phyloP scores from a whole-genome alignment of 2,888 invertebrate species.

The Aleiodes testaceus region DNA sequence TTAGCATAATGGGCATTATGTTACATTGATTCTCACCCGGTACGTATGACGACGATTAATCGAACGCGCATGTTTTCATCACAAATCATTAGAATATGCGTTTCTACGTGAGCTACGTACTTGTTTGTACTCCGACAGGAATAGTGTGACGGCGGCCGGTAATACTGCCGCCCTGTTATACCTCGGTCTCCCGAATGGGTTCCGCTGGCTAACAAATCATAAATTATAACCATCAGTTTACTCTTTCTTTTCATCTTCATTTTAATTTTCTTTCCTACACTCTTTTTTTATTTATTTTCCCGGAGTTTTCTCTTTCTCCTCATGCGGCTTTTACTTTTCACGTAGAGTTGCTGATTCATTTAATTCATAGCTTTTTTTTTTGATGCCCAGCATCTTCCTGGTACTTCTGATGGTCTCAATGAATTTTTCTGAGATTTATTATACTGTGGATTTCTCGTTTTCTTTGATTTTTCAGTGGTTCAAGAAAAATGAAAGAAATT shows the following conservation, averaged over 20 bases:
- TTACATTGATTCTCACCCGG: neutral
- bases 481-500: neutral
- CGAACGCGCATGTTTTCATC: constrained; percentile 56
- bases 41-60: constrained; percentile 46
- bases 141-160: constrained; percentile 73
- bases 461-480: constrained; percentile 15
- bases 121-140: constrained; percentile 78
- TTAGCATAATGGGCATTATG: neutral
- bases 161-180: constrained; percentile 79
- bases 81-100: constrained; percentile 70
- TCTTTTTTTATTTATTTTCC: constrained; percentile 45
- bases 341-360: constrained; percentile 37
- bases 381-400: no score
- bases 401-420: no score
- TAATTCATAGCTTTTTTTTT: neutral
- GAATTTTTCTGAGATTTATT: no score
- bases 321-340: constrained; percentile 32
- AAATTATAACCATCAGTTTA: constrained; percentile 69
- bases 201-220: constrained; percentile 81
- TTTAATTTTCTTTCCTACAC: constrained; percentile 62
- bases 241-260: constrained; percentile 54
- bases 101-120: constrained; percentile 76
- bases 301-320: constrained; percentile 48
- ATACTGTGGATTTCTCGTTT: no score
- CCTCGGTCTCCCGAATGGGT: constrained; percentile 85